These are phyloP conservation scores for Tortricodes alternella DNA, from an alignment of 2,888 invertebrate species.

Conservation along the genomic window DNA sequence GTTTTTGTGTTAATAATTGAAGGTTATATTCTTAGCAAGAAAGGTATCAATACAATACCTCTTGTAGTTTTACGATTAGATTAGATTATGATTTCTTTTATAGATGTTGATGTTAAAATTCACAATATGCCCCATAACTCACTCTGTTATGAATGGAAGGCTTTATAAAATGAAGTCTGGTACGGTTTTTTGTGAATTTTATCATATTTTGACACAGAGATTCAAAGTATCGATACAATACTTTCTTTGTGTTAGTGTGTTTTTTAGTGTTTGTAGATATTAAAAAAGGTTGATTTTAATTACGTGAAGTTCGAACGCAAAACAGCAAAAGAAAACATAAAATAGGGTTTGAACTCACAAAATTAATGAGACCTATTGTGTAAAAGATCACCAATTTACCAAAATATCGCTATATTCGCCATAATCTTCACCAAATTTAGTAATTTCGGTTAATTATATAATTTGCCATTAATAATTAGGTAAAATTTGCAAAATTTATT, in stretches of 20 bases:
- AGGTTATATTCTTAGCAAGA: slow-evolving; percentile 40
- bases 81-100: slow-evolving; percentile 40
- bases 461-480: no score
- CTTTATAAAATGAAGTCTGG: neutral
- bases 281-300: slow-evolving; percentile 20
- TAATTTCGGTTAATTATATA: no score
- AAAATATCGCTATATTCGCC: no score
- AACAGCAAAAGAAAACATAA: no score
- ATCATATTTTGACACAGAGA: slow-evolving; percentile 45
- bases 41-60: slow-evolving; percentile 71
- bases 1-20: slow-evolving; percentile 44
- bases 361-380: no score
- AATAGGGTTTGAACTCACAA: no score
- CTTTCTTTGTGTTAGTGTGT: slow-evolving; percentile 59
- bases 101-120: slow-evolving; percentile 45
- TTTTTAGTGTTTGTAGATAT: slow-evolving; percentile 39
- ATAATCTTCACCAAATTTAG: no score
- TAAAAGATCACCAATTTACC: neutral
- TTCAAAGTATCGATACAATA: slow-evolving; percentile 72
- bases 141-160: neutral
- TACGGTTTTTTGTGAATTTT: slow-evolving; percentile 45
- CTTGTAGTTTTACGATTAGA: slow-evolving; percentile 23
- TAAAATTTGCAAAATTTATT: no score
- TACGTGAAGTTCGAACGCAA: no score
- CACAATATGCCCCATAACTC: slow-evolving; percentile 37